These are phyloP conservation scores for Gasterosteus nipponicus DNA, from an alignment of 2,113 vertebrate species.

Conservation along the genomic window DNA sequence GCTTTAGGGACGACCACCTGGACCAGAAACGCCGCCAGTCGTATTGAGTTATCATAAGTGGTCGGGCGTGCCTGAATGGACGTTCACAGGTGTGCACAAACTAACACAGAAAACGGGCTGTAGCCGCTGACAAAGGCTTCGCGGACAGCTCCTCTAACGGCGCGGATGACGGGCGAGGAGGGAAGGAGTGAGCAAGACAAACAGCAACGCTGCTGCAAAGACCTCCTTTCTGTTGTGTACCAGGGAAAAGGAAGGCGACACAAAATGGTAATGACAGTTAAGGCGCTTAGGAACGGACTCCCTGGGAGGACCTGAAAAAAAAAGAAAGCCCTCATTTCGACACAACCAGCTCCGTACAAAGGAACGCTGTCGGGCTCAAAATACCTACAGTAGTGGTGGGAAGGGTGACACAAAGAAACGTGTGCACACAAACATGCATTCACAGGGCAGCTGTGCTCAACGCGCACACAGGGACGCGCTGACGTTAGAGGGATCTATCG, in stretches of 20 bases:
- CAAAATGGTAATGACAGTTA: conserved; percentile 76
- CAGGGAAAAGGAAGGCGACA: conserved; percentile 62
- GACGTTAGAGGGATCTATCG: conserved; percentile 7
- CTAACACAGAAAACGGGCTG: conserved; percentile 21
- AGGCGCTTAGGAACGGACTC: conserved; percentile 67
- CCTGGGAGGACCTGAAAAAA: conserved; percentile 47
- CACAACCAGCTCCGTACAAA: conserved; percentile 34
- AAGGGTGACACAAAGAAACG: background rate
- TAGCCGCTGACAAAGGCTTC: conserved; percentile 54
- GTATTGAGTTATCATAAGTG: conserved; percentile 46
- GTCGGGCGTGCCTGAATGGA: conserved; percentile 28
- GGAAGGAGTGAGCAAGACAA: conserved; percentile 27
- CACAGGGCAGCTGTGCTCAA: background rate
- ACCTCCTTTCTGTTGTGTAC: conserved; percentile 66
- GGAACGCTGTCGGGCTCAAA: conserved; percentile 18
- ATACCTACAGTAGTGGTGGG: conserved; percentile 11
- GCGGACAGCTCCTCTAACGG: conserved; percentile 52
- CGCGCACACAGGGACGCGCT: background rate
- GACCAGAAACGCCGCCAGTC: conserved; percentile 33
- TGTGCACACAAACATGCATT: background rate
- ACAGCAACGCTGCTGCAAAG: conserved; percentile 48
- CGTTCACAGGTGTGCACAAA: conserved; percentile 1
- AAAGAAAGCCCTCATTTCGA: conserved; percentile 42
- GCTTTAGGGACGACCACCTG: conserved; percentile 38
- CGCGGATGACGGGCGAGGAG: conserved; percentile 54